Evolutionary conservation across 2,113 vertebrate genomes (phyloP).

Genomic region (Eupsittula cactorum): DNA sequence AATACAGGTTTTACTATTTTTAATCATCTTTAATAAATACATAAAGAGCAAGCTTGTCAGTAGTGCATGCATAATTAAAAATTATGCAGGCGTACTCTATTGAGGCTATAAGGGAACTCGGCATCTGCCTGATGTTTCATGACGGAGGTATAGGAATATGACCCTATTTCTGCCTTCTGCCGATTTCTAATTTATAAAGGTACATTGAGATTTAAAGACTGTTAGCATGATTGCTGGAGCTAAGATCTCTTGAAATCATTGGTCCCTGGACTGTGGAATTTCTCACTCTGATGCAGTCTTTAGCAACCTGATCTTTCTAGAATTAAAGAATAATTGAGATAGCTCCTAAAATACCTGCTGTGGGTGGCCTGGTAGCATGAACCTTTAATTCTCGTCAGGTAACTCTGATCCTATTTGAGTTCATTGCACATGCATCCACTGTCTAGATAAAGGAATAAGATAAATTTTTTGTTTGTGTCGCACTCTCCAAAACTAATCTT

Average conservation of each 20-base stretch:
- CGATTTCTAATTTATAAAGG: constrained; percentile 39
- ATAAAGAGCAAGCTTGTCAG: constrained; percentile 7
- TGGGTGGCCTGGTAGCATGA: background rate
- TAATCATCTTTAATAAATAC: background rate
- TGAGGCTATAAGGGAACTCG: background rate
- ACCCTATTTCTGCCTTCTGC: constrained; percentile 11
- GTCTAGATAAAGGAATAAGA: background rate
- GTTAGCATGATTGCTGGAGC: background rate
- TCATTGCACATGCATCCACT: background rate
- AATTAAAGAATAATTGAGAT: background rate
- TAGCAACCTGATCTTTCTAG: background rate
- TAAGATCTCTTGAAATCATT: background rate
- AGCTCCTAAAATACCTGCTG: background rate
- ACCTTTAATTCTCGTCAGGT: background rate
- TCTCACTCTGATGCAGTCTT: background rate
- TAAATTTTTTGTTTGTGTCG: background rate
- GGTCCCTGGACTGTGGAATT: background rate
- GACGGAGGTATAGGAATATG: background rate
- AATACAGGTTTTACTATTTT: constrained; percentile 7
- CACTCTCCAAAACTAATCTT: background rate
- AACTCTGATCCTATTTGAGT: background rate
- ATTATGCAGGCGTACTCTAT: background rate
- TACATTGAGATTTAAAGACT: background rate
- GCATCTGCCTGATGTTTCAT: constrained; percentile 10
- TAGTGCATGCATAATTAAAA: constrained; percentile 39